Evolutionary conservation across 2,113 vertebrate species (phyloP).

Genomic region (Limnothrissa miodon): DNA sequence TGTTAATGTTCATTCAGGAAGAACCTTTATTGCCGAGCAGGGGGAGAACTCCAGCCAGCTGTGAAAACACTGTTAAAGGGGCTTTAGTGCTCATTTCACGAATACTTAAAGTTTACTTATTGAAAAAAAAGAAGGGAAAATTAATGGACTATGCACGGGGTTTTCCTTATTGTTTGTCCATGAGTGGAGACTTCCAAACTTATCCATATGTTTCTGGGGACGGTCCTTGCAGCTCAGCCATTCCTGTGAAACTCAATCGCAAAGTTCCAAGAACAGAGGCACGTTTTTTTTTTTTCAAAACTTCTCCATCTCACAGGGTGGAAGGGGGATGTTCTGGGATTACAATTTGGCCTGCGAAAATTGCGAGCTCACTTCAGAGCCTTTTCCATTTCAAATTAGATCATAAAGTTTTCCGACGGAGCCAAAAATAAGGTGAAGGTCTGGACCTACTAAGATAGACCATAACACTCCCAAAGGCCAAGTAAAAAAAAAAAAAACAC

Average conservation of each 20-base stretch:
- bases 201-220: conserved; percentile 54
- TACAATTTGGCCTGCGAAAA: conserved; percentile 41
- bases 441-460: conserved; percentile 6
- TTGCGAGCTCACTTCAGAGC: conserved; percentile 28
- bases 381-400: conserved; percentile 44
- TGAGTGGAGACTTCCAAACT: conserved; percentile 42
- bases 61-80: conserved; percentile 74
- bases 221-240: conserved; percentile 34
- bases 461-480: background rate
- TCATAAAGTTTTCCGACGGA: conserved; percentile 43
- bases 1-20: conserved; percentile 73
- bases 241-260: conserved; percentile 57
- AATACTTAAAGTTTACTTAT: conserved; percentile 71
- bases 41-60: conserved; percentile 63
- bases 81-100: conserved; percentile 72
- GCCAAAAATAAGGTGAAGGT: conserved; percentile 29
- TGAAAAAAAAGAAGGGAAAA: conserved; percentile 57
- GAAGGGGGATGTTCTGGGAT: conserved; percentile 48
- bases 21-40: conserved; percentile 62
- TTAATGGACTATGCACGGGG: conserved; percentile 63
- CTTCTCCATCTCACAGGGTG: conserved; percentile 14
- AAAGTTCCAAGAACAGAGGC: conserved; percentile 50
- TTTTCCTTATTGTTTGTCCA: conserved; percentile 67
- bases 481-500: background rate
- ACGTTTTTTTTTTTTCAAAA: conserved; percentile 29